Conservation (phyloP, 2,888 invertebrate species). For the Himalopsyche anomala region DNA sequence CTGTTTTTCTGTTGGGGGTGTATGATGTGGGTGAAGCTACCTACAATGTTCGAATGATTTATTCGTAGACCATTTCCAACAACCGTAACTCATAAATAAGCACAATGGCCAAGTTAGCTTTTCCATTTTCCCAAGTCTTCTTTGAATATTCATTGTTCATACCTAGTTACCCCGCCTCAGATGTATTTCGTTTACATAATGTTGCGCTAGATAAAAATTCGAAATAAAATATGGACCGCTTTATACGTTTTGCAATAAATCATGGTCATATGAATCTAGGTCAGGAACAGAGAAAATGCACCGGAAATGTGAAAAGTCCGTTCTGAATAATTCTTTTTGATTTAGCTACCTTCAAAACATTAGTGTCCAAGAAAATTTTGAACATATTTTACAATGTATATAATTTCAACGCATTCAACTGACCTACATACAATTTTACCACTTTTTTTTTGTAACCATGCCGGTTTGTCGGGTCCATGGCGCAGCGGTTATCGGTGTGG, state of each 20-base stretch:
- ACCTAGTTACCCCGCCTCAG: background rate
- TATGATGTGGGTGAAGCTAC: background rate
- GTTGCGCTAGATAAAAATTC: constrained; percentile 36
- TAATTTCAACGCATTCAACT: too few relatives aligned
- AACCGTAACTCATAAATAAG: constrained; percentile 18
- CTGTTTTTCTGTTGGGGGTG: background rate
- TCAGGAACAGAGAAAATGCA: constrained; percentile 19
- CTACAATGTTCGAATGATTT: constrained; percentile 31
- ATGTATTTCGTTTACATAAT: background rate
- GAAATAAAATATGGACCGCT: constrained; percentile 22
- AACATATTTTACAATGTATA: too few relatives aligned
- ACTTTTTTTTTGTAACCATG: too few relatives aligned
- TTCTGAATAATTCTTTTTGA: background rate
- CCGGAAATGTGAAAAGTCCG: constrained; percentile 35
- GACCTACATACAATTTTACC: too few relatives aligned
- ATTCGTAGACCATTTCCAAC: constrained; percentile 26
- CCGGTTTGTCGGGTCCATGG: too few relatives aligned
- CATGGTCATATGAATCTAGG: constrained; percentile 31
- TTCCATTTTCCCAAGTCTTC: constrained; percentile 18
- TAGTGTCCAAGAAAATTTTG: too few relatives aligned
- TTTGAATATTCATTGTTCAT: constrained; percentile 37
- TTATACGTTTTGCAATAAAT: constrained; percentile 6
- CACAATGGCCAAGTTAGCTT: constrained; percentile 2
- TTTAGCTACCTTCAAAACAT: too few relatives aligned
- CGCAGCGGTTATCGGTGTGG: too few relatives aligned